phyloP scores from a whole-genome alignment of 2,113 vertebrate species.

The Dipodomys ordii region DNA sequence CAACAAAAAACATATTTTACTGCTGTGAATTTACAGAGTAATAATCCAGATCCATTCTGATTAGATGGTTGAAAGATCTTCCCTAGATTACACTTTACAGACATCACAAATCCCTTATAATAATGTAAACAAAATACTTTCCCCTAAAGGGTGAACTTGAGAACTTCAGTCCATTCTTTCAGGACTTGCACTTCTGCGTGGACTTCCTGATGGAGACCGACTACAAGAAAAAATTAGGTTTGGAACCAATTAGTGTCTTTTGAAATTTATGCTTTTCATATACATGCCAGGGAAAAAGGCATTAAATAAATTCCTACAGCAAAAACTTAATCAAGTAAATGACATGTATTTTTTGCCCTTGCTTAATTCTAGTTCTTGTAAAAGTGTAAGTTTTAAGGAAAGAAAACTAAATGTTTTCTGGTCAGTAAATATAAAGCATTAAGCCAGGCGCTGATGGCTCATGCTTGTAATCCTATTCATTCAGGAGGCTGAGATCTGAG shows the following conservation, averaged over 20 bases:
- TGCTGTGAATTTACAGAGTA: conserved; percentile 86
- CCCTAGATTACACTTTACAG: conserved; percentile 88
- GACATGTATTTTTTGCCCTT: background rate
- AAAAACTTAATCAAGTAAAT: too few species aligned
- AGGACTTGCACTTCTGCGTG: conserved; percentile 90
- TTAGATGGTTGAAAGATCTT: conserved; percentile 86
- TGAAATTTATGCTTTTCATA: background rate
- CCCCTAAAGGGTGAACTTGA: conserved; percentile 87
- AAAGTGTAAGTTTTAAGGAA: background rate
- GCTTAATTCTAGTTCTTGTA: background rate
- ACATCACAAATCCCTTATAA: conserved; percentile 90
- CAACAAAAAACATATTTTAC: conserved; percentile 89
- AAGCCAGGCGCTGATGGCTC: too few species aligned
- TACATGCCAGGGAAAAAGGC: background rate
- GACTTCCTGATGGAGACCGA: conserved; percentile 91
- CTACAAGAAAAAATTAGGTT: conserved; percentile 84
- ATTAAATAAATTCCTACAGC: background rate
- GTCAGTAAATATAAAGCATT: background rate
- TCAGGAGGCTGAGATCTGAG: too few species aligned
- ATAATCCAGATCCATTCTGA: conserved; percentile 87
- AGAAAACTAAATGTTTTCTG: background rate
- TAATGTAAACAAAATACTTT: conserved; percentile 92
- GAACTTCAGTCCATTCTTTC: conserved; percentile 90
- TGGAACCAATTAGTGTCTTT: conserved; percentile 66
- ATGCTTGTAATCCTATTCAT: too few species aligned